Evolutionary conservation across 2,113 vertebrate genomes (phyloP).

Genomic region (Anarhynchus alexandrinus): DNA sequence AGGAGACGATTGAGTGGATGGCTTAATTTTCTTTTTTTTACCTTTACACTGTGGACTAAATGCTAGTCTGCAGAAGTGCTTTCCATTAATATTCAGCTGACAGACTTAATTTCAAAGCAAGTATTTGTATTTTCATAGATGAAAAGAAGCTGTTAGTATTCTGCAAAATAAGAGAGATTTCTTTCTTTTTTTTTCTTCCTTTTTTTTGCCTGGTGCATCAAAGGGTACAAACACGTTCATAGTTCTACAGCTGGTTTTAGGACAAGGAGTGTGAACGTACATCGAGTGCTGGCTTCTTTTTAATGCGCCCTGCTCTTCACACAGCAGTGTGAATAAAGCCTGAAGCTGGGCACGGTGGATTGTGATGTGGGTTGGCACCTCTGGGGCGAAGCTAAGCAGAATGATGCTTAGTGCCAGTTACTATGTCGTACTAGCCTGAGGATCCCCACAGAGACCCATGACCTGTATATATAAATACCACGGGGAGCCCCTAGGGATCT

Average conservation of each 20-base stretch:
- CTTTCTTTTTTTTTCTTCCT: not conserved
- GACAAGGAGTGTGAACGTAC: not conserved
- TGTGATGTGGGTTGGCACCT: not conserved
- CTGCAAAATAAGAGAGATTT: not conserved
- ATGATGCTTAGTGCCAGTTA: not conserved
- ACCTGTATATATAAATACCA: not conserved
- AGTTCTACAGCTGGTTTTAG: not conserved
- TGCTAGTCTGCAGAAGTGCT: not conserved
- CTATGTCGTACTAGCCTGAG: not conserved
- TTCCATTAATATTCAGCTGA: not conserved
- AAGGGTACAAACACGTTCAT: not conserved
- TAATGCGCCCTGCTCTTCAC: not conserved
- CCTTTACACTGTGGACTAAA: not conserved
- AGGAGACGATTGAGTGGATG: not conserved
- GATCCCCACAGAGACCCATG: not conserved
- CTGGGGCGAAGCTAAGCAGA: not conserved
- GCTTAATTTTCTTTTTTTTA: not conserved
- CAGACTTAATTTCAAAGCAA: slow-evolving; percentile 10
- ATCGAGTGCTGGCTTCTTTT: not conserved
- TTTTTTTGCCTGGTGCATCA: not conserved
- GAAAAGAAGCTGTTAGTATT: not conserved
- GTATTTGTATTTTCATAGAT: not conserved
- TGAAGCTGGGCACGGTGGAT: not conserved
- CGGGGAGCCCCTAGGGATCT: not conserved
- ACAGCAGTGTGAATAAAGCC: not conserved